Evolutionary conservation across 1,140 invertebrate species (phyloP).

Genomic region (Aethina tumida): DNA sequence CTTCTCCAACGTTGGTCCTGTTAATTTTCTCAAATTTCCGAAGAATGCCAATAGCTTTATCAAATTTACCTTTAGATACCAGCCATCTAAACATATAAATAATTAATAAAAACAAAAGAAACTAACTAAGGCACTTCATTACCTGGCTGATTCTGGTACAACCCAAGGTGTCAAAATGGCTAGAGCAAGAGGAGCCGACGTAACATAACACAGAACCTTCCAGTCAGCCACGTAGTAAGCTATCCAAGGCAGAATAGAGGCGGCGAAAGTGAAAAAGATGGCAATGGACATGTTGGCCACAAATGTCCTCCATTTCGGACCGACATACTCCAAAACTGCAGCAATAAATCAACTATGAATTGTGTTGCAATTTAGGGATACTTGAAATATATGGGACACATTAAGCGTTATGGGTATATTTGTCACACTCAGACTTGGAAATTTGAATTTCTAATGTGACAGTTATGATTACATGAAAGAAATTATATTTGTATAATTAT

Average conservation of each 20-base stretch:
- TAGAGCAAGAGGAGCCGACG: slow-evolving; percentile 62
- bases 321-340: slow-evolving; percentile 77
- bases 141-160: slow-evolving; percentile 75
- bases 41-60: slow-evolving; percentile 66
- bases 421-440: too few relatives aligned
- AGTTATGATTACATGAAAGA: too few relatives aligned
- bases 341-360: slow-evolving; percentile 20
- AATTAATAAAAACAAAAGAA: too few relatives aligned
- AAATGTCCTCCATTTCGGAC: slow-evolving; percentile 77
- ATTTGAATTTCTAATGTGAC: too few relatives aligned
- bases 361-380: not conserved
- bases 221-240: slow-evolving; percentile 67
- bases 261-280: slow-evolving; percentile 73
- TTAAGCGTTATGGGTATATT: too few relatives aligned
- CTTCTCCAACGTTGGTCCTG: slow-evolving; percentile 57
- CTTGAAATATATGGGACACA: not conserved
- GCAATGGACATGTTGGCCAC: slow-evolving; percentile 86
- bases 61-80: slow-evolving; percentile 68
- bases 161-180: slow-evolving; percentile 59
- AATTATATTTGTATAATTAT: too few relatives aligned
- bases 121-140: too few relatives aligned
- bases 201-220: slow-evolving; percentile 59
- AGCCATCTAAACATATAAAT: slow-evolving; percentile 64
- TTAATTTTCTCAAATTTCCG: slow-evolving; percentile 73
- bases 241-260: slow-evolving; percentile 70